phyloP scores from a whole-genome alignment of 2,113 vertebrate genomes.

The Corvus cornix region DNA sequence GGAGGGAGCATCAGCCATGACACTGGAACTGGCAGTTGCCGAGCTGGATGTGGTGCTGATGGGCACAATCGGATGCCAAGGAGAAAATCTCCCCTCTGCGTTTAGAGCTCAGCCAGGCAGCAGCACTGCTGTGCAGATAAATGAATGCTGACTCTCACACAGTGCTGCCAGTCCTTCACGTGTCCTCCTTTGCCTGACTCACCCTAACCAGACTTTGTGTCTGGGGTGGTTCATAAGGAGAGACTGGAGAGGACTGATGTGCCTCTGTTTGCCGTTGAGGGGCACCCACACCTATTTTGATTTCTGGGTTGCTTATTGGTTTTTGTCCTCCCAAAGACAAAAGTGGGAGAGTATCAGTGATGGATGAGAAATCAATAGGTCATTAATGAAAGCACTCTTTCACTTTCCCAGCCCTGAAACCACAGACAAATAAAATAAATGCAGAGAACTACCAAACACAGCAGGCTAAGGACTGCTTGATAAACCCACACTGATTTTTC shows the following conservation, averaged over 20 bases:
- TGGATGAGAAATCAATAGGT: constrained; percentile 13
- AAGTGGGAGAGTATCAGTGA: neutral
- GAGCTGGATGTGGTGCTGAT: accelerated
- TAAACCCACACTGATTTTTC: constrained; percentile 6
- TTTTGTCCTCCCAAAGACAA: neutral
- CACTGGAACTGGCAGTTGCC: accelerated
- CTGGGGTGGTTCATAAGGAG: neutral
- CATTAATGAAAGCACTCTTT: constrained; percentile 8
- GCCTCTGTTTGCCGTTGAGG: neutral
- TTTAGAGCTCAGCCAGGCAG: neutral
- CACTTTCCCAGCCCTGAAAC: neutral
- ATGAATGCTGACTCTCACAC: neutral
- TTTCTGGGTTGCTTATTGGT: neutral
- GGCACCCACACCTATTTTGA: neutral
- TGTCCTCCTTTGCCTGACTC: neutral
- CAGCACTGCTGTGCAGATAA: accelerated
- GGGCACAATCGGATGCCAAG: neutral
- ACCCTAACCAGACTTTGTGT: neutral
- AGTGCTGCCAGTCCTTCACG: neutral
- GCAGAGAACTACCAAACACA: neutral
- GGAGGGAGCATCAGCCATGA: accelerated
- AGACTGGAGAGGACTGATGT: neutral
- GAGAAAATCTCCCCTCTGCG: neutral
- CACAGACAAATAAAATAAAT: constrained; percentile 19
- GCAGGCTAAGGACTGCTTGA: neutral